Percentiles rank a stretch among this genome's conserved stretches.
Evolutionary conservation across 2,797 vertebrate genomes (phyloP).

Genomic region (Anas acuta): DNA sequence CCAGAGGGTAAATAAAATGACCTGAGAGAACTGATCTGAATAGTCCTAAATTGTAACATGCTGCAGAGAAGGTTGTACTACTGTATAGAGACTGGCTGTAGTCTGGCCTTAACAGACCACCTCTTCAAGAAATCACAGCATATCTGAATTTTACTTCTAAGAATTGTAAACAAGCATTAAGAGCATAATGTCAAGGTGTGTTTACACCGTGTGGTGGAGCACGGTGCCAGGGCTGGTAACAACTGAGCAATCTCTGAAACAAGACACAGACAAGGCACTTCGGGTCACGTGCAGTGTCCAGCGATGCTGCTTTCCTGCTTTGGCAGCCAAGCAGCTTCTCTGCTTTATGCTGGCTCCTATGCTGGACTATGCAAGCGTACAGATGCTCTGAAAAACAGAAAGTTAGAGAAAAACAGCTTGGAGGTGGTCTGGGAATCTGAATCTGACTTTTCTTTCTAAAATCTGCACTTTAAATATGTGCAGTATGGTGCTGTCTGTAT

Average conservation of each 20-base stretch:
- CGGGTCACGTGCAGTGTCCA: background rate
- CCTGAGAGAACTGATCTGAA: background rate
- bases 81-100: background rate
- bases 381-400: background rate
- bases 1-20: background rate
- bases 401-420: background rate
- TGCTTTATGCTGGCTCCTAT: background rate
- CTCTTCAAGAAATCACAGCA: background rate
- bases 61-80: background rate
- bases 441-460: background rate
- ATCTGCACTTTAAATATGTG: background rate
- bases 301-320: background rate
- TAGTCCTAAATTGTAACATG: background rate
- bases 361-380: background rate
- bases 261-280: fast-evolving
- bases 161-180: background rate
- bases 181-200: background rate
- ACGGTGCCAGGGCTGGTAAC: background rate
- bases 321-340: background rate
- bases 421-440: background rate
- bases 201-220: background rate
- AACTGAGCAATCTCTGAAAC: background rate
- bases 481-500: background rate
- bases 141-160: background rate
- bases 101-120: background rate